These are phyloP conservation scores for Scelioninae gen. 2 DNA, from an alignment of 2,888 invertebrate species.

Conservation along the genomic window DNA sequence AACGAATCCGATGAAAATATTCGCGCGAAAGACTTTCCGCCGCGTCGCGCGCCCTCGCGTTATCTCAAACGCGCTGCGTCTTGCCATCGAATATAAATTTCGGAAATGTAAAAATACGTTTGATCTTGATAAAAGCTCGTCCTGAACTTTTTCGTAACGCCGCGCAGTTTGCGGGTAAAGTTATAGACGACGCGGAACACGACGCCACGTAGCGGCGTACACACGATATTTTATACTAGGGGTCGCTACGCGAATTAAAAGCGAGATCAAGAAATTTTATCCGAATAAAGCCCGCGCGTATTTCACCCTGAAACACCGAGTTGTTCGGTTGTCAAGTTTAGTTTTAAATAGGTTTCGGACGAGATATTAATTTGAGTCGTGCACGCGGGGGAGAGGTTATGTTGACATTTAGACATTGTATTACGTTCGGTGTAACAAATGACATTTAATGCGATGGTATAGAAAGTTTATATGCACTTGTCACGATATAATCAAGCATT, in stretches of 20 bases:
- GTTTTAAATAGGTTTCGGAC: too few relatives aligned
- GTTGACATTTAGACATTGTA: too few relatives aligned
- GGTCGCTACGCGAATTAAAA: constrained; percentile 54
- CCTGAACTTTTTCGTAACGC: constrained; percentile 48
- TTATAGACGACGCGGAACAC: constrained; percentile 56
- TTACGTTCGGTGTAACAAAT: too few relatives aligned
- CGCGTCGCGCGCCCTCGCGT: too few relatives aligned
- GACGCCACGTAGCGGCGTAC: constrained; percentile 47
- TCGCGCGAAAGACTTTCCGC: too few relatives aligned
- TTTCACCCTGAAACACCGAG: constrained; percentile 25
- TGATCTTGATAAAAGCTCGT: constrained; percentile 55
- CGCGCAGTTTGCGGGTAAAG: constrained; percentile 44
- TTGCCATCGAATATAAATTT: constrained; percentile 45
- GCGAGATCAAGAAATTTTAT: constrained; percentile 48
- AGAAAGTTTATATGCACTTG: too few relatives aligned
- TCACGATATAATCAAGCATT: too few relatives aligned
- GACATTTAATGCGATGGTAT: too few relatives aligned
- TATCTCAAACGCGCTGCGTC: constrained; percentile 35
- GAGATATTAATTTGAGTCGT: too few relatives aligned
- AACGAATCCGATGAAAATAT: too few relatives aligned
- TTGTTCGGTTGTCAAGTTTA: constrained; percentile 1
- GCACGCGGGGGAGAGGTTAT: too few relatives aligned
- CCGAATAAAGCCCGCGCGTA: constrained; percentile 29
- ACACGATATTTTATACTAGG: constrained; percentile 48
- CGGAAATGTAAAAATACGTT: constrained; percentile 40